These are phyloP conservation scores for Panopea generosa DNA, from an alignment of 2,888 invertebrate genomes.

Conservation along the genomic window DNA sequence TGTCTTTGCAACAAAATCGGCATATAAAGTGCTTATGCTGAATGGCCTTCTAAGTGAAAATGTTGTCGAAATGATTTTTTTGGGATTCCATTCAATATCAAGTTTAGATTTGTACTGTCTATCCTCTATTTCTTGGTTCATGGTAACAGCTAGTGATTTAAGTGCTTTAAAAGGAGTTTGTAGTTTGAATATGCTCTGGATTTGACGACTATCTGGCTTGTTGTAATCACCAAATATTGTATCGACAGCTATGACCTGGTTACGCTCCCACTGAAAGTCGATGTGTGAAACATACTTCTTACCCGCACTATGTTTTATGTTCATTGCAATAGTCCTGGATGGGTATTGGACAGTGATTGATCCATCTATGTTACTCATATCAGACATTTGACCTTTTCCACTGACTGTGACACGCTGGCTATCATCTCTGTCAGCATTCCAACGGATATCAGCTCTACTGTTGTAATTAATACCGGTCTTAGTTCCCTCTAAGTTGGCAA, in stretches of 20 bases:
- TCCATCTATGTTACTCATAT: slow-evolving; percentile 49
- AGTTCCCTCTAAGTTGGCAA: slow-evolving; percentile 59
- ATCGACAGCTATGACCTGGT: slow-evolving; percentile 57
- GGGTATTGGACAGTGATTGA: slow-evolving; percentile 58
- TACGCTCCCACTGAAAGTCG: slow-evolving; percentile 59
- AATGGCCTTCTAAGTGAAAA: slow-evolving; percentile 68
- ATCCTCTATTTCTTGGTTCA: slow-evolving; percentile 50
- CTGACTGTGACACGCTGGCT: slow-evolving; percentile 48
- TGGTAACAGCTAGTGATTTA: slow-evolving; percentile 40
- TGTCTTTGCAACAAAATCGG: slow-evolving; percentile 61
- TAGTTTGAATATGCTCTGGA: slow-evolving; percentile 54
- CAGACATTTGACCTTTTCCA: slow-evolving; percentile 52
- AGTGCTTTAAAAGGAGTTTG: slow-evolving; percentile 53
- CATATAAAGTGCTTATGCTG: slow-evolving; percentile 55
- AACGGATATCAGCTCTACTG: slow-evolving; percentile 63
- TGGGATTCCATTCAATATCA: slow-evolving; percentile 64
- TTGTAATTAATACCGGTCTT: slow-evolving; percentile 42
- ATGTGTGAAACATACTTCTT: slow-evolving; percentile 59
- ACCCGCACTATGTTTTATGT: slow-evolving; percentile 57
- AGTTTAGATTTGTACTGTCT: slow-evolving; percentile 54
- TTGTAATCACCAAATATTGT: slow-evolving; percentile 45
- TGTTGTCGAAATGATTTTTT: slow-evolving; percentile 63
- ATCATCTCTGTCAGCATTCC: slow-evolving; percentile 72
- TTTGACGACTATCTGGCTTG: slow-evolving; percentile 24
- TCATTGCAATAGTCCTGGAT: slow-evolving; percentile 46